phyloP scores from a whole-genome alignment of 2,888 invertebrate genomes.

The Epistrophella euchroma region DNA sequence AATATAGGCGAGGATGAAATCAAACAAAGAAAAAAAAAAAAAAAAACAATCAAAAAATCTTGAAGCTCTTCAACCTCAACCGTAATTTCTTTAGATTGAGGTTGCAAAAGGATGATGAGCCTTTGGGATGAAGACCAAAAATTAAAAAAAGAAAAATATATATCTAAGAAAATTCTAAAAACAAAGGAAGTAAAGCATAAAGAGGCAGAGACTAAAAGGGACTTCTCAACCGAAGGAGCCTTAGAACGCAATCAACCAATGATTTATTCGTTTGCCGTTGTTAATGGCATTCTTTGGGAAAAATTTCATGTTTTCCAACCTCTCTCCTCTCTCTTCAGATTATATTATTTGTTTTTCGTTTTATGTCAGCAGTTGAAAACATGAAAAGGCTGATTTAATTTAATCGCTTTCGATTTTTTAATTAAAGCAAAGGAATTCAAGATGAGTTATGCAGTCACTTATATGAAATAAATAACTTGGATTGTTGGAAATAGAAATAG shows the following conservation, averaged over 20 bases:
- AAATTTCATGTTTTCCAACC: slow-evolving; percentile 38
- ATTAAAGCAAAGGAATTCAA: slow-evolving; percentile 35
- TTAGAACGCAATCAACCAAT: slow-evolving; percentile 67
- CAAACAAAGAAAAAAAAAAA: slow-evolving; percentile 15
- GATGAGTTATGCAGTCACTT: slow-evolving; percentile 37
- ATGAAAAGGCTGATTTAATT: slow-evolving; percentile 48
- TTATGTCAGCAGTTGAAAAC: slow-evolving; percentile 13
- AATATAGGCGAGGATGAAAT: slow-evolving; percentile 34
- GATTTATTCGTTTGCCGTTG: slow-evolving; percentile 69
- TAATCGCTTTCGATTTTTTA: slow-evolving; percentile 65
- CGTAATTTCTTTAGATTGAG: slow-evolving; percentile 63
- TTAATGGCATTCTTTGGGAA: slow-evolving; percentile 55
- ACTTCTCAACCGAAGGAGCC: slow-evolving; percentile 24
- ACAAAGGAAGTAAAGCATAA: slow-evolving; percentile 49
- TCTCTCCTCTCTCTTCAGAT: neutral
- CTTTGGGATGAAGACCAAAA: slow-evolving; percentile 38
- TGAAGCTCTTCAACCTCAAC: slow-evolving; percentile 58
- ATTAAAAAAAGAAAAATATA: slow-evolving; percentile 3
- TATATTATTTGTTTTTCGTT: neutral
- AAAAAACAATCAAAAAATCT: slow-evolving; percentile 1
- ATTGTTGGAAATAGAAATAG: neutral
- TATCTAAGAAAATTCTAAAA: slow-evolving; percentile 39
- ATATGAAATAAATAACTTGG: slow-evolving; percentile 10
- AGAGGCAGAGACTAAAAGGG: slow-evolving; percentile 34
- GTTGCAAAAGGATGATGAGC: slow-evolving; percentile 51